Evolutionary conservation across 2,888 invertebrate genomes (phyloP).

Genomic region (Tortrix viridana): DNA sequence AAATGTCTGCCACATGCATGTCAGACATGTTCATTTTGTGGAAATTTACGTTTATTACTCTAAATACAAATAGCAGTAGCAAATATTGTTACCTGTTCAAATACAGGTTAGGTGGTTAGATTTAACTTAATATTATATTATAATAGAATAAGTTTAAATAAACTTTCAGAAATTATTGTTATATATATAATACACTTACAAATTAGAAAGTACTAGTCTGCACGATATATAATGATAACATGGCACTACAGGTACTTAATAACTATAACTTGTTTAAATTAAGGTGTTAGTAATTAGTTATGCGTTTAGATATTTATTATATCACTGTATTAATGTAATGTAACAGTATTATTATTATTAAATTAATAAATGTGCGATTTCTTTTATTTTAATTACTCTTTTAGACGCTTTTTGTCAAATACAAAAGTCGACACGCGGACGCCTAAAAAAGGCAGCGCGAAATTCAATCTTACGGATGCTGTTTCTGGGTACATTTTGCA

Average conservation of each 20-base stretch:
- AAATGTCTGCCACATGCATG: neutral
- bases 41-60: slow-evolving; percentile 33
- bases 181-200: neutral
- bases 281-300: slow-evolving; percentile 46
- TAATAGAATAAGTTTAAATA: slow-evolving; percentile 8
- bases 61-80: neutral
- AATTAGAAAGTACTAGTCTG: slow-evolving; percentile 21
- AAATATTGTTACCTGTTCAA: neutral
- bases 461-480: too few relatives aligned
- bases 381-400: neutral
- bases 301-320: slow-evolving; percentile 56
- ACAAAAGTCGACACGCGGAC: too few relatives aligned
- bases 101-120: too few relatives aligned
- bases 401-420: neutral
- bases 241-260: slow-evolving; percentile 1
- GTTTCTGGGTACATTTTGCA: too few relatives aligned
- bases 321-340: slow-evolving; percentile 48
- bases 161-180: slow-evolving; percentile 22
- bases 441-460: too few relatives aligned
- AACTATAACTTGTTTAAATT: slow-evolving; percentile 12
- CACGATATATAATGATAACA: slow-evolving; percentile 11
- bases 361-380: slow-evolving; percentile 26
- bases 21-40: slow-evolving; percentile 22
- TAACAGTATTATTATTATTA: slow-evolving; percentile 17
- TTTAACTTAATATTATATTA: neutral